Evolutionary conservation across 2,113 vertebrate species (phyloP).

Genomic region (Podocnemis expansa): DNA sequence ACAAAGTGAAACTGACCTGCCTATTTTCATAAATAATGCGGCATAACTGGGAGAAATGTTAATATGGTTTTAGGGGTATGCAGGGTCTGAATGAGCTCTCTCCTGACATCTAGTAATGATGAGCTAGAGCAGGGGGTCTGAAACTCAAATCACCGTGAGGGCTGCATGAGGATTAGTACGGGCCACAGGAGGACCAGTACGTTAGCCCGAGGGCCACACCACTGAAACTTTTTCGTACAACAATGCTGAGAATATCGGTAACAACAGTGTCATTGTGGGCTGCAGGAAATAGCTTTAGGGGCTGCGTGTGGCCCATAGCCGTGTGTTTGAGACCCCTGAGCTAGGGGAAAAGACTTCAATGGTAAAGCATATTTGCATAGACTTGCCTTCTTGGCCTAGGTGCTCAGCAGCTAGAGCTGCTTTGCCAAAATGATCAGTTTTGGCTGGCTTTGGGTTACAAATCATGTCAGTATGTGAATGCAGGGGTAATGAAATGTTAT

Average conservation of each 20-base stretch:
- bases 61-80: not conserved
- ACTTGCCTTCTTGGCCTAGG: not conserved
- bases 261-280: no score
- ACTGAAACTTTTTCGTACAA: no score
- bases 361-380: not conserved
- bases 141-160: no score
- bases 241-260: no score
- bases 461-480: not conserved
- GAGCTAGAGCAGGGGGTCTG: no score
- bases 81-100: not conserved
- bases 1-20: not conserved
- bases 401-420: not conserved
- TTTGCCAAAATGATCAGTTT: not conserved
- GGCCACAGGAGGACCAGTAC: no score
- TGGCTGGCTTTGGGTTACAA: not conserved
- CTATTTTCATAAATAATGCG: not conserved
- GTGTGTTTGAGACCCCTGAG: no score
- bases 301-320: no score
- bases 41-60: not conserved
- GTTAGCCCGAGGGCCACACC: no score
- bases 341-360: not conserved
- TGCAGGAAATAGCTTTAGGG: no score
- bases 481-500: not conserved
- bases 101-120: not conserved
- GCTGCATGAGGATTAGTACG: no score